Percentiles rank a stretch among this genome's conserved stretches.
Evolutionary conservation across 1,140 invertebrate species (phyloP).

Genomic region (Scylla paramamosain): DNA sequence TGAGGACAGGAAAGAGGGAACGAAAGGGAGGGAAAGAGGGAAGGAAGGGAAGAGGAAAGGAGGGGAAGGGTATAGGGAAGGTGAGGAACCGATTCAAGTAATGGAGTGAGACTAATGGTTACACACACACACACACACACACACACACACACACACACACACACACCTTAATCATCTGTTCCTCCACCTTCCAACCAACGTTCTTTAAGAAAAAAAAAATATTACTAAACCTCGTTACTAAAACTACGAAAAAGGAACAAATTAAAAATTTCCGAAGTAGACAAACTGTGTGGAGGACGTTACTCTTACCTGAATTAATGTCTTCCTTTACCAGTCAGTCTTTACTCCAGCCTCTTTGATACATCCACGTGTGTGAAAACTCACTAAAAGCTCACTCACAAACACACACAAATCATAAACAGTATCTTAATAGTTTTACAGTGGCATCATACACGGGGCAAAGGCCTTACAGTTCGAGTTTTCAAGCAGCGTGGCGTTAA

Average conservation of each 20-base stretch:
- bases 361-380: neutral
- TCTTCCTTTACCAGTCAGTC: neutral
- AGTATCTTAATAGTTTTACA: neutral
- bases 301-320: neutral
- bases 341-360: neutral
- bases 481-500: too few relatives aligned
- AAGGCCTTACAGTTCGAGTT: too few relatives aligned
- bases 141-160: constrained; percentile 1
- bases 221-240: too few relatives aligned
- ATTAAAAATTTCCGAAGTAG: neutral
- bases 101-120: constrained; percentile 29
- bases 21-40: neutral
- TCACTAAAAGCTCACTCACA: neutral
- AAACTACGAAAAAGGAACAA: neutral
- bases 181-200: too few relatives aligned
- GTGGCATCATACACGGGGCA: too few relatives aligned
- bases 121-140: constrained; percentile 11
- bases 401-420: neutral
- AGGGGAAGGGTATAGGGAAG: neutral
- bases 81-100: neutral
- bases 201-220: neutral
- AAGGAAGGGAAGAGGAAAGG: neutral
- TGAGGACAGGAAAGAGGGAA: neutral
- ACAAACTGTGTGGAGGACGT: neutral
- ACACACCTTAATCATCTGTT: neutral